Conservation (phyloP, 2,888 invertebrate genomes). For the Trilocha varians region DNA sequence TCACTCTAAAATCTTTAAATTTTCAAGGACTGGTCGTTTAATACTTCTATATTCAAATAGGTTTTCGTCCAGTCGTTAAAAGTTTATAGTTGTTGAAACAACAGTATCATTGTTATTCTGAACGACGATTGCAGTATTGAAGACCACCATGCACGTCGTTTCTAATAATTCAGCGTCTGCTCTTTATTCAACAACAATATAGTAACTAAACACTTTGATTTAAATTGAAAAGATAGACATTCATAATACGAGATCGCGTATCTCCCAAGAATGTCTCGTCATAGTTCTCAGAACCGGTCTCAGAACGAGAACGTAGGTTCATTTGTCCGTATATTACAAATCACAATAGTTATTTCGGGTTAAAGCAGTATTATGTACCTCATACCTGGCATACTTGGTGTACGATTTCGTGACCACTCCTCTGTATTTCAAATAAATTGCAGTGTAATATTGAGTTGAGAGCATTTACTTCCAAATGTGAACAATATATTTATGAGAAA, state of each 20-base stretch:
- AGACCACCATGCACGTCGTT: conserved; percentile 4
- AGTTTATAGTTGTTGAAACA: conserved; percentile 21
- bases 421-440: neutral
- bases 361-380: conserved; percentile 35
- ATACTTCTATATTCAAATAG: no score
- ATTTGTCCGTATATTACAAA: conserved; percentile 33
- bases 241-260: conserved; percentile 17
- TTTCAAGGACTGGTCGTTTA: neutral
- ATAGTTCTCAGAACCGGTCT: conserved; percentile 58
- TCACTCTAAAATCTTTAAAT: no score
- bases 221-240: neutral
- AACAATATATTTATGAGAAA: no score
- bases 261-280: conserved; percentile 45
- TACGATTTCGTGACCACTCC: conserved; percentile 9
- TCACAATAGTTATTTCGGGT: conserved; percentile 44
- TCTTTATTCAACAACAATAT: neutral
- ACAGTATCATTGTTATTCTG: conserved; percentile 25
- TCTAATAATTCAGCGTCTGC: neutral
- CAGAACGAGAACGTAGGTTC: conserved; percentile 28
- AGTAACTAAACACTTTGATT: neutral
- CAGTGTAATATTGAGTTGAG: no score
- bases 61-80: no score
- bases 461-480: no score
- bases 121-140: conserved; percentile 4
- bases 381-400: conserved; percentile 41